phyloP scores from a whole-genome alignment of 1,140 invertebrate genomes.

The Sycophaga agraensis region DNA sequence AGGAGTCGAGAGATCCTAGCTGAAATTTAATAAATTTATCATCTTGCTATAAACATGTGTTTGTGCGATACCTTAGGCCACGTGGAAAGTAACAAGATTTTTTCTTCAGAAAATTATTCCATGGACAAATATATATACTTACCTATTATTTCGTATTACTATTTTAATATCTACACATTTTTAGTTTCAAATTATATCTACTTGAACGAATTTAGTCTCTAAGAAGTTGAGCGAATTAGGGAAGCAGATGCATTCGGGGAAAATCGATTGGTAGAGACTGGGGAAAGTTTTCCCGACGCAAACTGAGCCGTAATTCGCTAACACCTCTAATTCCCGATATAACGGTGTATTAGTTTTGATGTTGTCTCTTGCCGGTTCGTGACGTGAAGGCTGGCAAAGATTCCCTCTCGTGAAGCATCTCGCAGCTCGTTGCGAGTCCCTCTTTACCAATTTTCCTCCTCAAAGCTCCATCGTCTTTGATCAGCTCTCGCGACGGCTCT shows the following conservation, averaged over 20 bases:
- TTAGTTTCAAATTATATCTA: too few species aligned
- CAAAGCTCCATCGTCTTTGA: slow-evolving; percentile 56
- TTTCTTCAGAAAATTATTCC: background rate
- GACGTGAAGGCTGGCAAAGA: slow-evolving; percentile 4
- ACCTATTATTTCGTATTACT: too few species aligned
- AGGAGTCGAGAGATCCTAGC: background rate
- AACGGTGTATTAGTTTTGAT: slow-evolving; percentile 55
- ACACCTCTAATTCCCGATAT: slow-evolving; percentile 54
- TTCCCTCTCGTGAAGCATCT: slow-evolving; percentile 14
- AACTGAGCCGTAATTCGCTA: slow-evolving; percentile 47
- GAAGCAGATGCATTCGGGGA: background rate
- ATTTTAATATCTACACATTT: too few species aligned
- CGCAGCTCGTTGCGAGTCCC: slow-evolving; percentile 45
- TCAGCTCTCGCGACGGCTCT: slow-evolving; percentile 51
- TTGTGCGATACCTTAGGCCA: background rate
- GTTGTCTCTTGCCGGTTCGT: slow-evolving; percentile 39
- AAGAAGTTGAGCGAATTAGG: too few species aligned
- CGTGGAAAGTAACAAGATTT: too few species aligned
- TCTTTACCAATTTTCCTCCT: slow-evolving; percentile 57
- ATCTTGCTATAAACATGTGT: slow-evolving; percentile 15
- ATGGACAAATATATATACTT: too few species aligned
- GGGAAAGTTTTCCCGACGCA: slow-evolving; percentile 12
- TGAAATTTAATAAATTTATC: slow-evolving; percentile 30
- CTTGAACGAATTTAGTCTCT: too few species aligned
- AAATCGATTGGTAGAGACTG: slow-evolving; percentile 7